Evolutionary conservation across 1,140 invertebrate species (phyloP), one percentile per base, ranked within the genome.

Genomic region (Euglossa dilemma): DNA sequence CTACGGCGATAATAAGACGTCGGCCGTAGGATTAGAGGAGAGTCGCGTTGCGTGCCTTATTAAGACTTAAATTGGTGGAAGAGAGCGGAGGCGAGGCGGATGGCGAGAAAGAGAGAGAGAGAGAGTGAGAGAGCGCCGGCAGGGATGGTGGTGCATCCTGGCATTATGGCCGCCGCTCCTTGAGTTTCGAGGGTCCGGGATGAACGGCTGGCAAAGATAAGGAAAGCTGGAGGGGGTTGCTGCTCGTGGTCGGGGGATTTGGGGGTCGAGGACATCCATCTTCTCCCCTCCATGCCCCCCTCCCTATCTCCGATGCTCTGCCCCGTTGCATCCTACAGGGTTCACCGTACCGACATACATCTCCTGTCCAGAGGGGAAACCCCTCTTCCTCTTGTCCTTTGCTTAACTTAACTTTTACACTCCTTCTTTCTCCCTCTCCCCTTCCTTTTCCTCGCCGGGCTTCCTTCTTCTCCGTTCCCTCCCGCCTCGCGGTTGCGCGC

Each of bases 211-310:
- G 88, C 76, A 89, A 90, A 87, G 83, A 84, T 86, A 81, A 85
- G 79, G 85, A 87, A 89, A 72, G 64, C 73, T 81, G 66, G 80
- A 77, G 81, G 80, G 71, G 78, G 83, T 72, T 71, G 57, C 61
- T 71, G 57, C 61, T 64, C 45, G 73, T 23, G 77, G 64, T 47
- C 79, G 85, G 80, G 71, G 78, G 85, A 80, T 80, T 82, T 85
- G 93, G 91, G 92, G 90, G 90, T 92, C 93, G 93, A 92, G 93
- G 90, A 93, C 92, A 94, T 94, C 90, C 90, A 94, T 94, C 94
- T 94, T 94, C 92, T 91, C 78, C 77, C 85, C 80, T 59, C 85
- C 74, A 69, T 82, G 82, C 89, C 87, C 89, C 87, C 83, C 90
- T 87, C 83, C 85, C 78, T 87, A 87, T 90, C 88, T 88, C 85